Percentiles rank a stretch among this genome's conserved stretches.
Conservation (phyloP, 1,140 invertebrate species). For the Octopus bimaculoides region DNA sequence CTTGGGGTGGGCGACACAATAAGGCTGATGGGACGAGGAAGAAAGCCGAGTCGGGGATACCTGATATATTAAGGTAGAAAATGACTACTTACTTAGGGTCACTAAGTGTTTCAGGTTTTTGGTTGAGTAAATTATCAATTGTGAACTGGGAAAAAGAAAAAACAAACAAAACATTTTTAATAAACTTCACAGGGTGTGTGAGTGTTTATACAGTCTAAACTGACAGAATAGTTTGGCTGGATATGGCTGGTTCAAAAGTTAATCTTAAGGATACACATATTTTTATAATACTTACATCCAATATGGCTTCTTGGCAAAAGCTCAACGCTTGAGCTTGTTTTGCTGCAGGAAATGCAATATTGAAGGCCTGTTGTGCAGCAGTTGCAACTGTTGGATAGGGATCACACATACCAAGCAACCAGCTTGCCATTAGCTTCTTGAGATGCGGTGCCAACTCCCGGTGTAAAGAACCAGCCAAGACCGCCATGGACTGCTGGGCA, state of each 20-base stretch:
- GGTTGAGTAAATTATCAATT: slow-evolving; percentile 68
- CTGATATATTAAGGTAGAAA: too few relatives aligned
- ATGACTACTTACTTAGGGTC: slow-evolving; percentile 62
- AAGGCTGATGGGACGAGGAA: too few relatives aligned
- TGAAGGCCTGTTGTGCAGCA: slow-evolving; percentile 68
- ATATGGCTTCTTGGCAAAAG: slow-evolving; percentile 75
- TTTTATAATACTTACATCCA: slow-evolving; percentile 54
- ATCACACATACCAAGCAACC: slow-evolving; percentile 76
- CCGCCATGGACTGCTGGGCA: slow-evolving; percentile 62
- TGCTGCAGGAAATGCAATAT: slow-evolving; percentile 68
- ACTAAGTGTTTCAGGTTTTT: slow-evolving; percentile 66
- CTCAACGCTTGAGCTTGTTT: slow-evolving; percentile 72
- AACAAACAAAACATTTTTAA: neutral
- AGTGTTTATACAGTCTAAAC: neutral
- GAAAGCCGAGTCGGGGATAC: neutral
- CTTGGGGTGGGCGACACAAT: too few relatives aligned
- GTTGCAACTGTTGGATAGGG: slow-evolving; percentile 75
- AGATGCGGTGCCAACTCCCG: slow-evolving; percentile 75
- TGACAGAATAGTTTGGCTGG: neutral
- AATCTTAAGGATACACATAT: too few relatives aligned
- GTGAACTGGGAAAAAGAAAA: slow-evolving; percentile 61
- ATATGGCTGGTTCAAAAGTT: too few relatives aligned
- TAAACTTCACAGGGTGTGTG: too few relatives aligned
- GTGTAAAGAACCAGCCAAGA: slow-evolving; percentile 68
- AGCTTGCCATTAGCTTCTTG: slow-evolving; percentile 67